A percentile compares a stretch with the other conserved stretches of the same genome.
phyloP scores from a whole-genome alignment of 2,888 invertebrate genomes.

The Abrostola triplasia region DNA sequence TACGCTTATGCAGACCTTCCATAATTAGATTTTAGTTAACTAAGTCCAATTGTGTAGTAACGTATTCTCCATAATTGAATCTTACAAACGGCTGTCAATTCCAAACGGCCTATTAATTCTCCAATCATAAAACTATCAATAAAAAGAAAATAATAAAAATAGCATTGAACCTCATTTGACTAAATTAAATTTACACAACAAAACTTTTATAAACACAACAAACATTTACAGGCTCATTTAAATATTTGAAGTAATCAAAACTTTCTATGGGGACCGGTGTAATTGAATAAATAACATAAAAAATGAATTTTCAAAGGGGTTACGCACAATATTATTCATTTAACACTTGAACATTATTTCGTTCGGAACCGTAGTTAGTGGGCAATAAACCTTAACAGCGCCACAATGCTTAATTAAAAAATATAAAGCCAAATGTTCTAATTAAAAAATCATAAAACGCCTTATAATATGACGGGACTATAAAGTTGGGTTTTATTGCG shows the following conservation, averaged over 20 bases:
- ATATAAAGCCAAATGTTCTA: conserved; percentile 53
- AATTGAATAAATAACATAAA: conserved; percentile 47
- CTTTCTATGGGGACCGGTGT: conserved; percentile 33
- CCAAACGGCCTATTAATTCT: conserved; percentile 13
- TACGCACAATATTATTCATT: conserved; percentile 42
- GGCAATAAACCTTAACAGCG: conserved; percentile 55
- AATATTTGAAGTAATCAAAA: conserved; percentile 28
- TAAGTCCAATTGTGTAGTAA: too few relatives aligned
- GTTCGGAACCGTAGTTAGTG: conserved; percentile 38
- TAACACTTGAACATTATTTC: conserved; percentile 38
- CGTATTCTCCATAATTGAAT: background rate
- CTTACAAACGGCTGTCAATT: background rate
- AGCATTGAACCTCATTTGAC: conserved; percentile 9
- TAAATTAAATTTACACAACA: conserved; percentile 28
- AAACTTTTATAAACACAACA: conserved; percentile 38
- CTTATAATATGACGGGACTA: conserved; percentile 39
- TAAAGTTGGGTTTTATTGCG: conserved; percentile 54
- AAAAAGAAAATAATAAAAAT: conserved; percentile 40
- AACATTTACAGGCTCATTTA: conserved; percentile 26
- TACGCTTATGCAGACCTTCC: too few relatives aligned
- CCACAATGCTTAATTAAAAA: conserved; percentile 63
- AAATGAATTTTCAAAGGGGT: conserved; percentile 26
- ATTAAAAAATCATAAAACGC: conserved; percentile 61
- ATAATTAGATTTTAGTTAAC: too few relatives aligned
- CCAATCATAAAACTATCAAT: conserved; percentile 15